Evolutionary conservation across 2,888 invertebrate genomes (phyloP).

Genomic region (Atherix ibis): DNA sequence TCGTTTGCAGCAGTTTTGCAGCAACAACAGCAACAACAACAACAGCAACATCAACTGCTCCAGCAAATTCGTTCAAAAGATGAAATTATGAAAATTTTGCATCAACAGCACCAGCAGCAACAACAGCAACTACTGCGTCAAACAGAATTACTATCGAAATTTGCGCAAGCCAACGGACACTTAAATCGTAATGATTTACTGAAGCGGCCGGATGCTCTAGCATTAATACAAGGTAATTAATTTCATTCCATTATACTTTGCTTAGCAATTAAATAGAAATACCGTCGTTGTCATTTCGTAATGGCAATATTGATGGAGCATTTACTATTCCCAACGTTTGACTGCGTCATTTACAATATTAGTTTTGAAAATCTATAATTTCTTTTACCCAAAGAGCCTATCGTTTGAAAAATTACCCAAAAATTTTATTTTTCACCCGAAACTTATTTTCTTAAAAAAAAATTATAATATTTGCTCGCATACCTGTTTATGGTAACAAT

Average conservation of each 20-base stretch:
- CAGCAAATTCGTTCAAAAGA: slow-evolving; percentile 14
- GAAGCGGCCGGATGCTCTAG: slow-evolving; percentile 59
- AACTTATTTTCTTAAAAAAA: too few species aligned
- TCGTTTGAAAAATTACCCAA: too few species aligned
- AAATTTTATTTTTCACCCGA: too few species aligned
- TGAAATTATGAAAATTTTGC: slow-evolving; percentile 12
- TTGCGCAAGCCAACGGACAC: slow-evolving; percentile 2
- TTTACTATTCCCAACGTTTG: too few species aligned
- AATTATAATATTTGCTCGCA: too few species aligned
- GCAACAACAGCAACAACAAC: slow-evolving; percentile 5
- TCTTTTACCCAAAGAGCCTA: too few species aligned
- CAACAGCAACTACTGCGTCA: slow-evolving; percentile 14
- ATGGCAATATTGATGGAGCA: too few species aligned
- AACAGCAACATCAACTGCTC: slow-evolving; percentile 9
- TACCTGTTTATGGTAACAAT: too few species aligned
- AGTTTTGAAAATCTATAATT: too few species aligned
- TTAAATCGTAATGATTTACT: slow-evolving; percentile 36
- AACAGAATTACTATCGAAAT: slow-evolving; percentile 5
- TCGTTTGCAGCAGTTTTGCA: not conserved
- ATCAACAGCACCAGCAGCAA: slow-evolving; percentile 24
- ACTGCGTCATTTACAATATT: too few species aligned
- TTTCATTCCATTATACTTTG: too few species aligned
- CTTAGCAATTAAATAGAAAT: too few species aligned
- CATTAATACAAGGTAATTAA: slow-evolving; percentile 53
- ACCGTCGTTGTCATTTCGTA: not conserved